phyloP scores from a whole-genome alignment of 2,797 vertebrate genomes.

The Merluccius polli region DNA sequence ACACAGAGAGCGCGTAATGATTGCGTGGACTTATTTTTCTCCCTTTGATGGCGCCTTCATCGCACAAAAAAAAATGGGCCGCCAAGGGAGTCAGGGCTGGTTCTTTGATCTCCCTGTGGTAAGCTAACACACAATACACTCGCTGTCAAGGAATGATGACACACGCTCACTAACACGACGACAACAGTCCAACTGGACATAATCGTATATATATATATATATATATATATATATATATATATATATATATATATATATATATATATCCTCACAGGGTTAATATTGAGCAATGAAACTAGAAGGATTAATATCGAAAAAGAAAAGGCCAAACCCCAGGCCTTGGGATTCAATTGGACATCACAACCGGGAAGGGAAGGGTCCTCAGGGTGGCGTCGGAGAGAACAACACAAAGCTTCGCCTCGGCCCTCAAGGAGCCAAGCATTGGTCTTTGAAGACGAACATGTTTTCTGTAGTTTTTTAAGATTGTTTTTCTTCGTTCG shows the following conservation, averaged over 20 bases:
- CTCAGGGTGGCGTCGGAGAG: slow-evolving; percentile 12
- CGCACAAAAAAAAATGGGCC: slow-evolving; percentile 53
- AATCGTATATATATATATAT: neutral
- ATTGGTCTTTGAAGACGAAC: slow-evolving; percentile 49
- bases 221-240: neutral
- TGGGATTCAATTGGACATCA: too few relatives aligned
- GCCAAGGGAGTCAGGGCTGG: slow-evolving; percentile 50
- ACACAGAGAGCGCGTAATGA: slow-evolving; percentile 60
- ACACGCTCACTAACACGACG: slow-evolving; percentile 34
- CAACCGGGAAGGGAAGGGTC: slow-evolving; percentile 33
- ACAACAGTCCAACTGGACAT: slow-evolving; percentile 26
- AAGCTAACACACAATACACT: slow-evolving; percentile 44
- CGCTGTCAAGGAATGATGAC: slow-evolving; percentile 24
- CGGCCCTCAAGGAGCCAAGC: slow-evolving; percentile 39
- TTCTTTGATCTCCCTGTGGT: slow-evolving; percentile 62
- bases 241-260: too few relatives aligned
- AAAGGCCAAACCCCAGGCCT: neutral
- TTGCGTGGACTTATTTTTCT: slow-evolving; percentile 29
- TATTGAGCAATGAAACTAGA: neutral
- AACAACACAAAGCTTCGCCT: slow-evolving; percentile 41
- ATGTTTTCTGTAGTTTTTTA: neutral
- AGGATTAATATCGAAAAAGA: neutral
- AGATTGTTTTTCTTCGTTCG: neutral
- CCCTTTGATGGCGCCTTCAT: slow-evolving; percentile 64
- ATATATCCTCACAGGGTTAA: neutral